Percentiles rank a stretch among this genome's conserved stretches.
Conservation (phyloP, 2,797 vertebrate species). For the Sebastes diaconus region DNA sequence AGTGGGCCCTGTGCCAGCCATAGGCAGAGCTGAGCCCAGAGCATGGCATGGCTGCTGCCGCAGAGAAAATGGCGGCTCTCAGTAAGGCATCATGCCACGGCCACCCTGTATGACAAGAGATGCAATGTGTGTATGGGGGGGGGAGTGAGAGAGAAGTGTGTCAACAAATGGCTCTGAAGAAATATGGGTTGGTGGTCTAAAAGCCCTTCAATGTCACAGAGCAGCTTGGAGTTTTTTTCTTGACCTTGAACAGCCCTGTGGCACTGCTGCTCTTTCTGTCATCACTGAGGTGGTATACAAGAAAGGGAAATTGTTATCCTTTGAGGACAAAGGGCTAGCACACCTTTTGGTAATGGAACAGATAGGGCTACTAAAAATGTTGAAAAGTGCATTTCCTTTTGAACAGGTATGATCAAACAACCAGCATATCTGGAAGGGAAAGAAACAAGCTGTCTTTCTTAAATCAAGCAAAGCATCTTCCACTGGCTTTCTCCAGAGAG, state of each 20-base stretch:
- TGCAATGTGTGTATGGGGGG: constrained; percentile 20
- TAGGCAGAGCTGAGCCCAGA: constrained; percentile 74
- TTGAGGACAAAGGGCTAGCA: constrained; percentile 30
- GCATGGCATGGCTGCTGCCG: constrained; percentile 79
- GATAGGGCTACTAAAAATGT: constrained; percentile 3
- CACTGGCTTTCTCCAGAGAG: neutral
- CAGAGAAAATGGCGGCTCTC: constrained; percentile 79
- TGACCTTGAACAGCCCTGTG: constrained; percentile 64
- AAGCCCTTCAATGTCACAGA: constrained; percentile 48
- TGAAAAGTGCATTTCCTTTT: constrained; percentile 34
- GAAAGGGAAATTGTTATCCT: constrained; percentile 32
- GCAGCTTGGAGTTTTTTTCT: constrained; percentile 22
- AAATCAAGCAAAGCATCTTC: constrained; percentile 31
- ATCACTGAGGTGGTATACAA: constrained; percentile 37
- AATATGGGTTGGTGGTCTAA: constrained; percentile 46
- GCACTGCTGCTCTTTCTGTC: constrained; percentile 40
- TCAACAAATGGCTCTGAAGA: constrained; percentile 39
- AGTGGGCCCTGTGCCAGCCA: constrained; percentile 79
- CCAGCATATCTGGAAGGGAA: neutral
- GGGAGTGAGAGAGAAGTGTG: constrained; percentile 14
- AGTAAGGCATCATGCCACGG: constrained; percentile 63
- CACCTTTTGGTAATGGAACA: constrained; percentile 37
- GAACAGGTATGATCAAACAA: constrained; percentile 44
- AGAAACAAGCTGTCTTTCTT: constrained; percentile 24
- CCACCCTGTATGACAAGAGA: constrained; percentile 58